These are phyloP conservation scores for Drosophila grimshawi DNA, from an alignment of 1,140 invertebrate genomes.

Conservation along the genomic window DNA sequence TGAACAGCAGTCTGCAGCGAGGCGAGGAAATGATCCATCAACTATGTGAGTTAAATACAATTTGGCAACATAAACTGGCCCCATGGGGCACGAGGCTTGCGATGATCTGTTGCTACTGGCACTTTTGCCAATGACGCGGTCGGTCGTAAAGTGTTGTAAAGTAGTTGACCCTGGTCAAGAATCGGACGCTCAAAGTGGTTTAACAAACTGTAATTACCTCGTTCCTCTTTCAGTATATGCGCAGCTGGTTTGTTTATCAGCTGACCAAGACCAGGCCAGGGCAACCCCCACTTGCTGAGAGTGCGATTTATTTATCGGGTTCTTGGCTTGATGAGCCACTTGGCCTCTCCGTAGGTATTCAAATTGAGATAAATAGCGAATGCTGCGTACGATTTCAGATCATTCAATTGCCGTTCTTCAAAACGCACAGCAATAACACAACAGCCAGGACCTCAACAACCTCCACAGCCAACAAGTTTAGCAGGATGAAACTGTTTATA, in stretches of 20 bases:
- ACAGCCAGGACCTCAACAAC: conserved; percentile 3
- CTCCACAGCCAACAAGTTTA: conserved; percentile 1
- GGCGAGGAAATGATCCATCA: conserved; percentile 77
- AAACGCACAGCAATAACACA: conserved; percentile 27
- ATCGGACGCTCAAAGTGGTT: conserved; percentile 74
- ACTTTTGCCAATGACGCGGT: conserved; percentile 4
- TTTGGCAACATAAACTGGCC: conserved; percentile 57
- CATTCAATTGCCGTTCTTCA: conserved; percentile 68
- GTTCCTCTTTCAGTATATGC: conserved; percentile 21
- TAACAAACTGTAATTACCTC: conserved; percentile 79
- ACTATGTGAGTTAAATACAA: conserved; percentile 71
- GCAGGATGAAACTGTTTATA: conserved; percentile 68
- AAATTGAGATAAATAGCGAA: conserved; percentile 65
- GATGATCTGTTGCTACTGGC: conserved; percentile 21
- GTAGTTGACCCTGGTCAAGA: conserved; percentile 80
- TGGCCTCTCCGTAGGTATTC: conserved; percentile 27
- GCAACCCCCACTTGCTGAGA: conserved; percentile 45
- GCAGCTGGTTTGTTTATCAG: conserved; percentile 41
- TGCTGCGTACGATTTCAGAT: conserved; percentile 46
- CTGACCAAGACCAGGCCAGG: conserved; percentile 34
- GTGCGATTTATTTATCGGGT: conserved; percentile 78
- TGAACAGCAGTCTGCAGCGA: conserved; percentile 13
- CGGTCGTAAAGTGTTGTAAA: conserved; percentile 54
- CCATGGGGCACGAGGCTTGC: conserved; percentile 23
- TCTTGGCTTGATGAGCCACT: conserved; percentile 52